Conservation (phyloP, 2,113 vertebrate genomes). For the Procavia capensis region DNA sequence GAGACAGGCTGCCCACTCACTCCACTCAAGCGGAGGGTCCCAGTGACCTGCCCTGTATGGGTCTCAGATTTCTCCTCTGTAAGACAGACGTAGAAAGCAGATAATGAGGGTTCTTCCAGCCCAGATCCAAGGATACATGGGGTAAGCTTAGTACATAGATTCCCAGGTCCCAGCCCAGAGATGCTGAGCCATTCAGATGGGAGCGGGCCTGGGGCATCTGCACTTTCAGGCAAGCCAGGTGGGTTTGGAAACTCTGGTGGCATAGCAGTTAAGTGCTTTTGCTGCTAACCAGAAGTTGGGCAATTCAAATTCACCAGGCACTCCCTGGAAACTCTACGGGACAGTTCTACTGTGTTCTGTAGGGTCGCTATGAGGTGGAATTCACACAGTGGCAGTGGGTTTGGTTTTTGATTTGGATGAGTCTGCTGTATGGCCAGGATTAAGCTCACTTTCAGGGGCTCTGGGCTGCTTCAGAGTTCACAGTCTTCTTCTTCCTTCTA, state of each 20-base stretch:
- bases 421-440: not conserved
- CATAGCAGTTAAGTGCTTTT: too few species aligned
- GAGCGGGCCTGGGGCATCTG: too few species aligned
- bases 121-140: not conserved
- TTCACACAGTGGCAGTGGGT: too few species aligned
- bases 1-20: not conserved
- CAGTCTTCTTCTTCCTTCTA: not conserved
- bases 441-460: not conserved
- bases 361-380: too few species aligned
- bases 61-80: not conserved
- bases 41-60: not conserved
- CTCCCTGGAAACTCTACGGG: too few species aligned
- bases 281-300: too few species aligned
- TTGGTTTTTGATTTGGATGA: too few species aligned
- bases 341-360: too few species aligned
- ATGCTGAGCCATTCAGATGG: not conserved
- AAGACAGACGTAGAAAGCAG: not conserved
- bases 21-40: not conserved
- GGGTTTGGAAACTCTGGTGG: too few species aligned
- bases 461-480: not conserved
- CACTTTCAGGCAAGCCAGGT: not conserved
- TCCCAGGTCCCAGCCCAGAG: not conserved
- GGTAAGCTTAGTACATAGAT: not conserved
- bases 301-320: too few species aligned
- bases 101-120: not conserved